These are phyloP conservation scores for Erebia aethiops DNA, from an alignment of 2,888 invertebrate genomes.

Conservation along the genomic window DNA sequence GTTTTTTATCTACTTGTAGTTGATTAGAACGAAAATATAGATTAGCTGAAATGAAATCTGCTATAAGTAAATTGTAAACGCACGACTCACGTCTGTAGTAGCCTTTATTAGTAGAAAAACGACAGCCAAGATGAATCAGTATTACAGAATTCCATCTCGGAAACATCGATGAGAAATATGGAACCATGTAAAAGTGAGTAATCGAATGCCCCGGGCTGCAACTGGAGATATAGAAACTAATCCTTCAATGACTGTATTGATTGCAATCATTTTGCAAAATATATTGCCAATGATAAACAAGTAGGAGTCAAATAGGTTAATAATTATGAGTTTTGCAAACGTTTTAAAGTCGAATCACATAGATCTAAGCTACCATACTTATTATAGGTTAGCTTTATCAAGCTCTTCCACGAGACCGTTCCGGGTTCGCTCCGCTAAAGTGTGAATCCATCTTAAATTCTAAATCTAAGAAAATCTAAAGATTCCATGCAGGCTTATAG, in stretches of 20 bases:
- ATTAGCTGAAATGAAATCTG: background rate
- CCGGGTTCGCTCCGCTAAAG: too few species aligned
- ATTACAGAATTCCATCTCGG: constrained; percentile 10
- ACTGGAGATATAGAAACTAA: constrained; percentile 17
- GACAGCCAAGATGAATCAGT: constrained; percentile 8
- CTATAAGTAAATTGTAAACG: too few species aligned
- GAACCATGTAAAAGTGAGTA: constrained; percentile 14
- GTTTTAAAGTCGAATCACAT: background rate
- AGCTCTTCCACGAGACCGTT: too few species aligned
- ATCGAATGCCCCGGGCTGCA: constrained; percentile 19
- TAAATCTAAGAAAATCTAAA: too few species aligned
- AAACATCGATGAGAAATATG: constrained; percentile 7
- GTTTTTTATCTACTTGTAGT: too few species aligned
- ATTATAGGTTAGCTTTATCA: too few species aligned
- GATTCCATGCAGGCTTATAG: too few species aligned
- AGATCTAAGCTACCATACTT: too few species aligned
- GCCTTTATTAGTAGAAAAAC: background rate
- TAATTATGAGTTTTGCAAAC: background rate
- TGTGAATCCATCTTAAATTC: too few species aligned
- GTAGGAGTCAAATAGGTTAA: constrained; percentile 5
- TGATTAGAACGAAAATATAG: too few species aligned
- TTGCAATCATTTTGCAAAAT: constrained; percentile 25
- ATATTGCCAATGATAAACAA: constrained; percentile 16
- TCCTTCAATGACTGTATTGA: constrained; percentile 25
- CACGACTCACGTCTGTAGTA: background rate